Evolutionary conservation across 2,113 vertebrate genomes (phyloP), one percentile per base, ranked within the genome.

Genomic region (Chlorocebus sabaeus): DNA sequence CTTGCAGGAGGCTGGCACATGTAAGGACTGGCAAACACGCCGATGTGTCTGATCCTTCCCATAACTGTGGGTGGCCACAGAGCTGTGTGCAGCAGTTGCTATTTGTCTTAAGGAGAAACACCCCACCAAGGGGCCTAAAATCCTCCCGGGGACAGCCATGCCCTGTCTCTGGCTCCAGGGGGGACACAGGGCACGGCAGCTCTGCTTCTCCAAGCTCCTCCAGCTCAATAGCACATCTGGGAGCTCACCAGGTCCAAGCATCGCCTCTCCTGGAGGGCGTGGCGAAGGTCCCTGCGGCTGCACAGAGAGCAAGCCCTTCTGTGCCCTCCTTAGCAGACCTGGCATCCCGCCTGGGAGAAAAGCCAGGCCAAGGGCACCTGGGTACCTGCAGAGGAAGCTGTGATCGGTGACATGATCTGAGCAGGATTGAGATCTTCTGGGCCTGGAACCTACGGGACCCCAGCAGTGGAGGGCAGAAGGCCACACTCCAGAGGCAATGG

Each of bases 61-160:
- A 22, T 76, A 64, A 61, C 11, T 1, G 10, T 1, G 2, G 59
- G 45, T 40, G 3, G 0, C 0, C 13, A 32, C 16, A 8, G 12
- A 23, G n/a, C 38, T 27, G 67, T n/a, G 25, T 48, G 5, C 5
- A 3, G 68, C 4, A 5, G 45, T 4, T n/a, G 55, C 43, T 8
- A 25, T 55, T 45, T 30, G 18, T 48, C 61, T 32, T 27, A 30
- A 85, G 32, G 79, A 89, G 52, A 75, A 38, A 35, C 1, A 2
- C 1, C 20, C 9, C 6, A 0, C 35, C 0, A 0, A 25, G 25
- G 68, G 9, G 35, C 50, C 76, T 0, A 16, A 13, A 5, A 5
- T 5, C 11, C 1, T 0, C 50, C 13, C 27, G 38, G 45, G 4
- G 23, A 16, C 18, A 2, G 10, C 2, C 50, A 5, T 16, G 16